Base-by-base conservation (phyloP, 2,113 vertebrate species). In the Eubucco bourcierii region DNA sequence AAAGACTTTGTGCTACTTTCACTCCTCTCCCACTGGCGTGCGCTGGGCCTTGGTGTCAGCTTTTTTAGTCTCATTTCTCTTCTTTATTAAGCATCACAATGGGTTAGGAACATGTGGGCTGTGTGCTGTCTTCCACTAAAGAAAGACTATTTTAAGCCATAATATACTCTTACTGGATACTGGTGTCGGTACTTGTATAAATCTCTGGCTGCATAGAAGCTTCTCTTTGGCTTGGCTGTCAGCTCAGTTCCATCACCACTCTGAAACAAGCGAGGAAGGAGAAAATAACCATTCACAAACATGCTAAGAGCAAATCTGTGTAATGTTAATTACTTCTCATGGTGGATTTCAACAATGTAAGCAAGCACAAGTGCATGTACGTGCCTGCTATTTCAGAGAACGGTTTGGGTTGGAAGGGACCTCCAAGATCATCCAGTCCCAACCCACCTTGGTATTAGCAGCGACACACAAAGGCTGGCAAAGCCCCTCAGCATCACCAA, bases 111-210 rank as follows among this genome's bases (percentile, higher is more conserved):
- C 4, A 7, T 37, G 28, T 55, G 31, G 13, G 24, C 55, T 85
- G 20, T 44, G 47, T 41, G 50, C 80, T 28, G 10, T 66, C 58
- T 53, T 80, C 72, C 60, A 59, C 29, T 63, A 67, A 82, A 88
- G 80, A 88, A 66, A 52, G 17, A 10, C 33, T 25, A 47, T 76
- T 81, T 82, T 37, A 95, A 93, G 84, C 25, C 20, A 64, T 27
- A 44, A 86, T 84, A 67, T 77, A 75, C 50, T 94, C 98, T 98
- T 98, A 99, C 99, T 97, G 99, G 99, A 94, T 99, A 99, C 96
- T 99, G 99, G 77, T 99, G 99, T 55, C 99, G 98, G 95, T 99
- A 99, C 96, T 99, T 99, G 98, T 99, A 99, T 80, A 99, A 97
- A 97, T 99, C 99, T 96, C 98, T 98, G 29, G 99, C 99, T 82